Evolutionary conservation across 1,140 invertebrate species (phyloP).

Genomic region (Eumaeus atala): DNA sequence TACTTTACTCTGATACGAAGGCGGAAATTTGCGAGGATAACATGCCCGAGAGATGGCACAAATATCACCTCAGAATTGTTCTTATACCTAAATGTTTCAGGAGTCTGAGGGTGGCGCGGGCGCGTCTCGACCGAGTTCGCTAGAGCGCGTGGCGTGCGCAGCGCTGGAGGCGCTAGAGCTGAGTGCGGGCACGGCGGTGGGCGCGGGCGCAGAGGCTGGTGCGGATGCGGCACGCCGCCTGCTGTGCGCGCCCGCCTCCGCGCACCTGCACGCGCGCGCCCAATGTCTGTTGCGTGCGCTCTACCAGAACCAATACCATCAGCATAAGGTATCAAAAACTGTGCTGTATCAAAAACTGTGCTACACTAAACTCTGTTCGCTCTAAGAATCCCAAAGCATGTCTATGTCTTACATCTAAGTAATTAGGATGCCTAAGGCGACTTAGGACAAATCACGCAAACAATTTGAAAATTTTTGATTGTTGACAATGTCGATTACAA

Average conservation of each 20-base stretch:
- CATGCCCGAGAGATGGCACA: too few species aligned
- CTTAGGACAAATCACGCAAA: background rate
- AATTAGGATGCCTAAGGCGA: background rate
- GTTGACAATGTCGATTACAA: too few species aligned
- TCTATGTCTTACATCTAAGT: background rate
- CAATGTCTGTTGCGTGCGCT: slow-evolving; percentile 88
- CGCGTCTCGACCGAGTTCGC: slow-evolving; percentile 53
- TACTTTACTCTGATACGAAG: too few species aligned
- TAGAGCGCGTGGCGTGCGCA: slow-evolving; percentile 65
- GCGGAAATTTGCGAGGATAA: too few species aligned
- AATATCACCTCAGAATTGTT: too few species aligned
- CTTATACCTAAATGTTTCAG: slow-evolving; percentile 18
- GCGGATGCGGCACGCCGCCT: slow-evolving; percentile 79
- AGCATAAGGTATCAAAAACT: slow-evolving; percentile 80
- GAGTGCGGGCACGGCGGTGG: slow-evolving; percentile 22
- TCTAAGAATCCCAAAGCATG: too few species aligned
- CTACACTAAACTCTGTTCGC: too few species aligned
- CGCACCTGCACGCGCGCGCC: slow-evolving; percentile 84
- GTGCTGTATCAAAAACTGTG: too few species aligned
- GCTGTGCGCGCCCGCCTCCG: slow-evolving; percentile 88
- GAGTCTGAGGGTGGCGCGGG: slow-evolving; percentile 41
- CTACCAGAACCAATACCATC: slow-evolving; percentile 87
- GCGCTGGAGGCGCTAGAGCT: slow-evolving; percentile 64
- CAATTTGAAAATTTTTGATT: too few species aligned
- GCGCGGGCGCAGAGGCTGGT: slow-evolving; percentile 37